Base-by-base conservation (phyloP, 2,888 invertebrate genomes). In the Oscheius sp. region DNA sequence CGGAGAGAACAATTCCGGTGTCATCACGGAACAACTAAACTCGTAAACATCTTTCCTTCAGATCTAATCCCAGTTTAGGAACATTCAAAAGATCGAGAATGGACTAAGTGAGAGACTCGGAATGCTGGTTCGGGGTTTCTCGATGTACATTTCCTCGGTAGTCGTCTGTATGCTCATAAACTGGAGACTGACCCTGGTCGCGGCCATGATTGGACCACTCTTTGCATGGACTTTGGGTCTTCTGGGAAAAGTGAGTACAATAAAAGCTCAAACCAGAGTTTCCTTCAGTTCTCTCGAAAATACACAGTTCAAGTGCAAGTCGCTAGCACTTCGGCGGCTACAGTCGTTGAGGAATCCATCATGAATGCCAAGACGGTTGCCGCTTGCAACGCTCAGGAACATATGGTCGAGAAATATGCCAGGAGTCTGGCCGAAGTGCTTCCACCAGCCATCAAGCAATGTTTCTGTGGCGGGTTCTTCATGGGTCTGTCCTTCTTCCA, bases 401-500 rank as follows among this genome's bases (percentile, higher is more conserved):
- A 76, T 57, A 78, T 82, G 76, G 77, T 77, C 32, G 3, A 70
- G 74, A 70, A 70, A 42, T 70, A 60, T 33, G 33, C 51, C 10
- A 42, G 9, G 13, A 48, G 57, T 9, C 51, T 70, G n/a, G 13
- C 32, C 1, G 7, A 4, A 7, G 51, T 47, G 2, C 13, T 53
- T 7, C 11, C 21, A 32, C 10, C 11, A 13, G 47, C 62, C 11
- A 50, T 21, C 7, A 42, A 47, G 29, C 51, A 65, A 21, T 73
- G 76, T 11, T 81, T 81, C 63, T 77, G 79, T 77, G 66, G 63
- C 10, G 82, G 82, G 33, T 82, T 82, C 72, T 80, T 82, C 63
- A 79, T 81, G 21, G 83, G 82, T 2, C 29, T 79, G 13, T 73
- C 81, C n/a, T 71, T 82, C 9, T 72, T 79, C 42, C 74, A 75